Base-by-base conservation (phyloP, 2,888 invertebrate genomes). In the Aleiodes testaceus region DNA sequence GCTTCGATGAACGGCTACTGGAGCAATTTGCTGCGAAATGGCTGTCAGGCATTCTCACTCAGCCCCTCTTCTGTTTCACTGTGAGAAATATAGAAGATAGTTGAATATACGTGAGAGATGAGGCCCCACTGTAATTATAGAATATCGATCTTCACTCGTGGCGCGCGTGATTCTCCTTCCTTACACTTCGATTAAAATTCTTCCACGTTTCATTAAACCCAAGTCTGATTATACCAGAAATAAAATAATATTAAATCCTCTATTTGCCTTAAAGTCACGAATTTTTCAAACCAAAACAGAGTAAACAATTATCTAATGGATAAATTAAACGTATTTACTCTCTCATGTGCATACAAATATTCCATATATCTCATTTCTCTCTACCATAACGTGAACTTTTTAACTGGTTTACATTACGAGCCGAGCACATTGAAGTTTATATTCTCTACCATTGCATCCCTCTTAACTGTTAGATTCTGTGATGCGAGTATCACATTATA, bases 11-110 rank as follows among this genome's bases (percentile, higher is more conserved):
- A 72, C 61, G 67, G 70, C 66, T 74, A 70, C 72, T 72, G 66
- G 70, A 72, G 68, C 70, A 74, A 74, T 72, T 74, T 74, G 44
- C 66, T 49, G 52, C 70, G 74, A 70, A 72, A 74, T 70, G 52
- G 66, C 68, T 67, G 69, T 70, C 70, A 69, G 66, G 61, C 64
- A 74, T 74, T 72, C 69, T 64, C 47, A 22, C 55, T 53, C 20
- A 50, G 42, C 11, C 36, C 36, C 36, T 36, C 9, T 36, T 36
- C 5, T 61, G 42, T 61, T 36, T 61, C 45, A 30, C 6, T 26
- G 20, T 7, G 61, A 11, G 36, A 61, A 61, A 30, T 61, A 18
- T 42, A 61, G 42, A 45, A 45, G 44, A 44, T 44, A 61, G 61
- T 42, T 11, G 30, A 5, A 9, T 20, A 22, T n/a, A 20, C 36